Conservation (phyloP, 2,888 invertebrate genomes). For the Lacanobia wlatinum region DNA sequence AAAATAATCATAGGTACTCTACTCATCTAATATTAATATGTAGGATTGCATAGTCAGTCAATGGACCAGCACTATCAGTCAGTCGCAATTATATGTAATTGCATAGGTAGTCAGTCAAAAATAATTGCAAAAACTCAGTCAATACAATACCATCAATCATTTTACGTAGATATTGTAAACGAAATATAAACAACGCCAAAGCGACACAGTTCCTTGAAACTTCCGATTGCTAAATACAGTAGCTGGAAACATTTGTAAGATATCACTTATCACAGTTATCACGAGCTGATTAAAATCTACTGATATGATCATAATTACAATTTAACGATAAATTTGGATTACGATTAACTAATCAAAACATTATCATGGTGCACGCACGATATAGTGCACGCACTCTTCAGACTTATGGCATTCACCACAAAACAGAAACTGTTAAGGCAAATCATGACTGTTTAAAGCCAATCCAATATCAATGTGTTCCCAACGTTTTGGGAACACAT, state of each 20-base stretch:
- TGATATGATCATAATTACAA: slow-evolving; percentile 33
- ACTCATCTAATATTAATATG: too few relatives aligned
- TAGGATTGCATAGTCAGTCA: too few relatives aligned
- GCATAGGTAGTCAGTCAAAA: background rate
- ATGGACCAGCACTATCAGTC: too few relatives aligned
- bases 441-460: too few relatives aligned
- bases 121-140: background rate
- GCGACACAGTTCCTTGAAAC: background rate
- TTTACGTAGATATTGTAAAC: background rate
- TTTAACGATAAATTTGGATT: slow-evolving; percentile 30
- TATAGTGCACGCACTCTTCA: background rate
- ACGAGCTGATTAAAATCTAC: slow-evolving; percentile 21
- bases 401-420: background rate
- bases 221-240: slow-evolving; percentile 28
- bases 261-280: slow-evolving; percentile 23
- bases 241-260: slow-evolving; percentile 18
- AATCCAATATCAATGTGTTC: too few relatives aligned
- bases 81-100: background rate
- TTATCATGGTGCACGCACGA: background rate
- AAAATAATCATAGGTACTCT: too few relatives aligned
- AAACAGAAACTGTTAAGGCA: background rate
- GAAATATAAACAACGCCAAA: background rate
- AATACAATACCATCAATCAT: background rate
- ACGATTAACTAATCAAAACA: slow-evolving; percentile 21
- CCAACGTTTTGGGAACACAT: too few relatives aligned